These are phyloP conservation scores for Drosophila rubida DNA, from an alignment of 2,888 invertebrate genomes.

Conservation along the genomic window DNA sequence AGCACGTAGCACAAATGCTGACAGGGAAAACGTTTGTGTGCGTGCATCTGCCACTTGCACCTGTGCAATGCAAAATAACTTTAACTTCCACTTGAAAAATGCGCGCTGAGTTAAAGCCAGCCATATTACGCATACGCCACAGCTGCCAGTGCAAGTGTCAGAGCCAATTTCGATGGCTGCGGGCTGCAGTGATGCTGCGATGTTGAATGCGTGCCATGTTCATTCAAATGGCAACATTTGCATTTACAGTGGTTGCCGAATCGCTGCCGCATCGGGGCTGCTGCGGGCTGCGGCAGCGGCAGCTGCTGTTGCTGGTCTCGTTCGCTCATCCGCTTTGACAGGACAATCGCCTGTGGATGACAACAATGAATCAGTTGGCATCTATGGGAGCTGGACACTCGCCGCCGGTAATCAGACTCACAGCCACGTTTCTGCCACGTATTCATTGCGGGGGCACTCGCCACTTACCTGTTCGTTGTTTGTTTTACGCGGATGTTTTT, in stretches of 20 bases:
- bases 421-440: background rate
- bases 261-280: slow-evolving; percentile 1
- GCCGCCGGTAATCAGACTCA: background rate
- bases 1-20: slow-evolving; percentile 54
- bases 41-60: slow-evolving; percentile 28
- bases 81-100: slow-evolving; percentile 21
- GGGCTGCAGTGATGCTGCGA: background rate
- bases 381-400: background rate
- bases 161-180: background rate
- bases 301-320: background rate
- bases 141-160: slow-evolving; percentile 18
- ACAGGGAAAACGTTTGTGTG: background rate
- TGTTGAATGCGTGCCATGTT: slow-evolving; percentile 29
- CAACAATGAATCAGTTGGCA: slow-evolving; percentile 38
- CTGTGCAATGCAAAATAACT: background rate
- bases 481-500: slow-evolving; percentile 90
- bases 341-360: slow-evolving; percentile 8
- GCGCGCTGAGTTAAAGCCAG: slow-evolving; percentile 37
- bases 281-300: too few relatives aligned
- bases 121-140: slow-evolving; percentile 54
- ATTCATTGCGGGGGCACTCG: background rate
- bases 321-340: slow-evolving; percentile 11
- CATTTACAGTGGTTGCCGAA: slow-evolving; percentile 38
- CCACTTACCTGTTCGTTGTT: slow-evolving; percentile 85
- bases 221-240: slow-evolving; percentile 60